Evolutionary conservation across 2,113 vertebrate species (phyloP), one percentile per base, ranked within the genome.

Genomic region (Zosterops japonicus): DNA sequence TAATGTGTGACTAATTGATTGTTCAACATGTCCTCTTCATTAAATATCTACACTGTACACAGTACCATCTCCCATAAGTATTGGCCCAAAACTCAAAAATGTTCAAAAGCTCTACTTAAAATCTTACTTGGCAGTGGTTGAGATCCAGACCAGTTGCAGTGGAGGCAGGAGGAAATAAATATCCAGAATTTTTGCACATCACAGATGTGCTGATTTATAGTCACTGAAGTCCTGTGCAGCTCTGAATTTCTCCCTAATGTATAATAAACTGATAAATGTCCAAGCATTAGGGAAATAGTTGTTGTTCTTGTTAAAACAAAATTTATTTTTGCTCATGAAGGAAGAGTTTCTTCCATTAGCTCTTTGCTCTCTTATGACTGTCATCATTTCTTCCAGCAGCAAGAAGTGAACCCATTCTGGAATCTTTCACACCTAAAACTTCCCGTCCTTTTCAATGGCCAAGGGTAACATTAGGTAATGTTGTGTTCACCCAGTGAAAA

Each of bases 391-490:
- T 98, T 98, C 97, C 98, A 98, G 94, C 98, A 98, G 97, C 97
- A 96, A 97, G 97, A 97, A 98, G 95, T 72, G 96, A 98, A 95
- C 87, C 91, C 75, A 86, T 95, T 97, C 92, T 98, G 98, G 98
- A 98, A 89, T 97, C 97, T 97, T 87, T 97, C 93, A 96, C 97
- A 96, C 94, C 97, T 96, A 97, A 98, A 98, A 96, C 96, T 96
- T 95, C 97, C 96, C 97, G 4, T 92, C 97, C 97, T 96, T 97
- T 98, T 97, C 97, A 98, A 68, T 94, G 96, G 98, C 98, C 98
- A 98, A 98, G 94, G 94, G 97, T 97, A 97, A 98, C 97, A 95
- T 96, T 97, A 97, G 98, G 98, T 98, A 98, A 98, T 97, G 97
- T 90, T 93, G 65, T 97, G 97, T 97, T 96, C 80, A 90, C 57